These are phyloP conservation scores for Cantharis rufa DNA, from an alignment of 2,888 invertebrate species.

Conservation along the genomic window DNA sequence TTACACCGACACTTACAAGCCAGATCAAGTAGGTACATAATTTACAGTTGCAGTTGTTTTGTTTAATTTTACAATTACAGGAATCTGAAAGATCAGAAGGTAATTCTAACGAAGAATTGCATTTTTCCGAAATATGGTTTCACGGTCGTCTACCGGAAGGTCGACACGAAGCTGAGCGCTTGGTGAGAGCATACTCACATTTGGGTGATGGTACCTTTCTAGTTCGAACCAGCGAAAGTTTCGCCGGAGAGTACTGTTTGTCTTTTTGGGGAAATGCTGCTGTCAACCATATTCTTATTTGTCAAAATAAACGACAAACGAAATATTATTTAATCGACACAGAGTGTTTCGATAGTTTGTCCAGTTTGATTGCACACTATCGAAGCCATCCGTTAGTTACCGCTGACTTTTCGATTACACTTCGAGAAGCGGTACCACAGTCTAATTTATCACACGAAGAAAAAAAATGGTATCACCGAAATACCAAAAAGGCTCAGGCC, in stretches of 20 bases:
- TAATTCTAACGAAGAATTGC: slow-evolving; percentile 81
- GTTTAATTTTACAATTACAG: slow-evolving; percentile 13
- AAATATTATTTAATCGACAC: slow-evolving; percentile 91
- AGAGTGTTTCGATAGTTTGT: slow-evolving; percentile 88
- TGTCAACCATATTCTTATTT: slow-evolving; percentile 90
- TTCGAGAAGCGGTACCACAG: slow-evolving; percentile 91
- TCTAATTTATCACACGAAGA: slow-evolving; percentile 93
- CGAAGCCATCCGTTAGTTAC: slow-evolving; percentile 83
- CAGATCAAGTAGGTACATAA: slow-evolving; percentile 44
- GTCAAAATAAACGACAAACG: slow-evolving; percentile 84
- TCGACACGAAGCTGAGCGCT: slow-evolving; percentile 77
- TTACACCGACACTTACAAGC: slow-evolving; percentile 74
- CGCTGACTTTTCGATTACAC: slow-evolving; percentile 85
- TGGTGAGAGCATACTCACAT: slow-evolving; percentile 75
- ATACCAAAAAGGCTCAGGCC: slow-evolving; percentile 78
- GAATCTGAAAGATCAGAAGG: slow-evolving; percentile 50
- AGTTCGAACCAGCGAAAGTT: slow-evolving; percentile 92
- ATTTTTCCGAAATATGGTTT: slow-evolving; percentile 93
- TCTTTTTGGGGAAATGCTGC: slow-evolving; percentile 91
- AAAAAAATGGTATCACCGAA: slow-evolving; percentile 90
- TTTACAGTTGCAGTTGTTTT: background rate
- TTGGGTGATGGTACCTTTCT: slow-evolving; percentile 91
- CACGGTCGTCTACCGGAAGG: slow-evolving; percentile 85
- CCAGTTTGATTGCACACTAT: slow-evolving; percentile 89
- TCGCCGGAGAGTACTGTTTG: slow-evolving; percentile 93